Conservation (phyloP, 35 echinoderm and acorn worm genomes). For the Nesometra sesokonis region DNA sequence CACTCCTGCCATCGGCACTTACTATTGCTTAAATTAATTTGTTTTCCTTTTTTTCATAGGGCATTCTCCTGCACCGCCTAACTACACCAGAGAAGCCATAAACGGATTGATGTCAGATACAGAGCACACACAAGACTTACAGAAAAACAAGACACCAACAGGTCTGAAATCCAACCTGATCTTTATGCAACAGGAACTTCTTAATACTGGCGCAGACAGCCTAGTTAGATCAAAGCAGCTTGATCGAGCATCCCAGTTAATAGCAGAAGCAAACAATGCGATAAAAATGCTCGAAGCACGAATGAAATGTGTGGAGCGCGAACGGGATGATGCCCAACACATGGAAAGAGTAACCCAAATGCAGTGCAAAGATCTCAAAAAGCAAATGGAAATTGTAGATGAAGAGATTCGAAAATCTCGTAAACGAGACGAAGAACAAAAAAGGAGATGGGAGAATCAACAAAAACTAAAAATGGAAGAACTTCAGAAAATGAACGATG, state of each 20-base stretch:
- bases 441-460: not conserved
- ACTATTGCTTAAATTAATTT: too few relatives aligned
- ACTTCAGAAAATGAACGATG: conserved; percentile 18
- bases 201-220: not conserved
- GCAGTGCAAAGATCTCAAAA: not conserved
- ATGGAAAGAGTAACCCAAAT: not conserved
- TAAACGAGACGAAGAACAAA: not conserved
- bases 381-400: conserved; percentile 11
- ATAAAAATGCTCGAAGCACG: conserved; percentile 23
- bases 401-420: not conserved
- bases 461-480: conserved; percentile 7
- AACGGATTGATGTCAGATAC: not conserved
- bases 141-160: not conserved
- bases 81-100: not conserved
- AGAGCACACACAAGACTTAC: not conserved
- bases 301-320: not conserved
- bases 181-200: not conserved
- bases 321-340: conserved; percentile 8
- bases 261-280: conserved; percentile 24
- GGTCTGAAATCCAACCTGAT: not conserved
- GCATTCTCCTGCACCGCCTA: not conserved
- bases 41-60: not conserved
- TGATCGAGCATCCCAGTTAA: conserved; percentile 18
- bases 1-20: too few relatives aligned
- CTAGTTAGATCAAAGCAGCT: conserved; percentile 5